A percentile compares a stretch with the other conserved stretches of the same genome.
These are phyloP conservation scores for Canis aureus DNA, from an alignment of 2,113 vertebrate species.

Conservation along the genomic window DNA sequence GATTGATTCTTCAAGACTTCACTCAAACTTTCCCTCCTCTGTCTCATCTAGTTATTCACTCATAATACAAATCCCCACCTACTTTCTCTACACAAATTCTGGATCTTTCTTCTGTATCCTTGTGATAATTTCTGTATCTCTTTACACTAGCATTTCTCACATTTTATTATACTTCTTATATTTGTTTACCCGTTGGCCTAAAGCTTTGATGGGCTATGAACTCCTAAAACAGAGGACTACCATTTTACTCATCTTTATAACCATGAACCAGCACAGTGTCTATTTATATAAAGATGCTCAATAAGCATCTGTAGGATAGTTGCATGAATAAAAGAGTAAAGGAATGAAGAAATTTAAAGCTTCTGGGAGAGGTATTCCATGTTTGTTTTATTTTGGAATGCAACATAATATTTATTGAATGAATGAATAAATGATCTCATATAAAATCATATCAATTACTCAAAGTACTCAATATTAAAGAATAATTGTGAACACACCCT, in stretches of 20 bases:
- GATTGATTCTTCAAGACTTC: neutral
- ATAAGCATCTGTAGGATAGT: neutral
- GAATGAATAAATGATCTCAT: constrained; percentile 15
- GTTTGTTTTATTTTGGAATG: neutral
- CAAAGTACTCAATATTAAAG: constrained; percentile 12
- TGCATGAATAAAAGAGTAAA: neutral
- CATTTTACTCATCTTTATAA: neutral
- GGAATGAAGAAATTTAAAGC: constrained; percentile 18
- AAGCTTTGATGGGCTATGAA: neutral
- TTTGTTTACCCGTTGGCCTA: neutral
- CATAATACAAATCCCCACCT: neutral
- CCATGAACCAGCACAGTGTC: neutral
- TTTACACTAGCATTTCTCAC: neutral
- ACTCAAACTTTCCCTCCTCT: neutral
- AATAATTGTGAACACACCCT: neutral
- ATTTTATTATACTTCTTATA: neutral
- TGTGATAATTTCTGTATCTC: neutral
- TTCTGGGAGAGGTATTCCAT: neutral
- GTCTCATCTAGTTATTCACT: neutral
- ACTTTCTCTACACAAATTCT: neutral
- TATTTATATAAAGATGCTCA: neutral
- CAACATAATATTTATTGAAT: neutral
- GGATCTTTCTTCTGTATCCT: neutral
- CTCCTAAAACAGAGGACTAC: neutral
- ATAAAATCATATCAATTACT: constrained; percentile 38